A percentile compares a stretch with the other conserved stretches of the same genome.
Conservation (phyloP, 2,797 vertebrate genomes). For the Bovichtus variegatus region DNA sequence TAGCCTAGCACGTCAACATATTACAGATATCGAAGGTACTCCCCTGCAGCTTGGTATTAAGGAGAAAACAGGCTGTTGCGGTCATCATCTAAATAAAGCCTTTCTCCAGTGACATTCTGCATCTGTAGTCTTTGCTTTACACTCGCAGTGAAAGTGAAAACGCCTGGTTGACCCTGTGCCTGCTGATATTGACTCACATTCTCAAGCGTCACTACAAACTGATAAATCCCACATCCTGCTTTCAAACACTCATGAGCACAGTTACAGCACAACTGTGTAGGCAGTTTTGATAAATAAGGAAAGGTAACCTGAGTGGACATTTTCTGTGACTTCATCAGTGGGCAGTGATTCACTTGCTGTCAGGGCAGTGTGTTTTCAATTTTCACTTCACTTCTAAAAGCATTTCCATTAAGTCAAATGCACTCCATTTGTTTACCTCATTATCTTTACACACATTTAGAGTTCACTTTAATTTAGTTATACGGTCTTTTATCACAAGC, state of each 20-base stretch:
- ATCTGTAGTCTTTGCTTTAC: not conserved
- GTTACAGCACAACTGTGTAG: not conserved
- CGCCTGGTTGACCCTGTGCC: not conserved
- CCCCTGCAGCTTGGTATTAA: not conserved
- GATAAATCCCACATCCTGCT: slow-evolving; percentile 16
- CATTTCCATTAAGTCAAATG: not conserved
- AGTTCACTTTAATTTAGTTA: slow-evolving; percentile 10
- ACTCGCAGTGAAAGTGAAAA: not conserved
- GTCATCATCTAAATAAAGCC: not conserved
- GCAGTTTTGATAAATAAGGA: slow-evolving; percentile 7
- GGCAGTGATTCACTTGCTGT: slow-evolving; percentile 5
- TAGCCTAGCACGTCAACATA: slow-evolving; percentile 1
- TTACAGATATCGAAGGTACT: not conserved
- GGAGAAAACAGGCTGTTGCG: not conserved
- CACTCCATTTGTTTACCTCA: slow-evolving; percentile 6
- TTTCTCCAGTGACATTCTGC: not conserved
- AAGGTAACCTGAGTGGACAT: not conserved
- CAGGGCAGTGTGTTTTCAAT: not conserved
- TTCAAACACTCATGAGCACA: not conserved
- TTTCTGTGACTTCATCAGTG: not conserved
- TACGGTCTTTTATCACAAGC: slow-evolving; percentile 14
- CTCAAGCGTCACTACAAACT: not conserved
- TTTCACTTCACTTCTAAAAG: slow-evolving; percentile 23
- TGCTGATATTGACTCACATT: slow-evolving; percentile 7
- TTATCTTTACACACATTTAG: not conserved